These are phyloP conservation scores for Ormia ochracea DNA, from an alignment of 2,888 invertebrate species.

Conservation along the genomic window DNA sequence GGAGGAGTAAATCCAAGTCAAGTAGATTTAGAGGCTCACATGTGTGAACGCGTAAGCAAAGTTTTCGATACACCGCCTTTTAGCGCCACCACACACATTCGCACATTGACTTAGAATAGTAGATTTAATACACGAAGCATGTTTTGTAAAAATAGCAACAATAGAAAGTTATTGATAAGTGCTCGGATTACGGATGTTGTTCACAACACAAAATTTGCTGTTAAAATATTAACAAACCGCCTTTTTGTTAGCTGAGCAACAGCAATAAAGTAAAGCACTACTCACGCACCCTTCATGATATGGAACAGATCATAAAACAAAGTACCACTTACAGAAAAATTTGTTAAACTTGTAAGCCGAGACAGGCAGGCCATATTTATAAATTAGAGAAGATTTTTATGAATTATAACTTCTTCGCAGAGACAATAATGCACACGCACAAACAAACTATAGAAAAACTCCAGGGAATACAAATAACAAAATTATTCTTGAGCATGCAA, in stretches of 20 bases:
- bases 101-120: constrained; percentile 23
- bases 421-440: background rate
- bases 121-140: constrained; percentile 20
- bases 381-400: constrained; percentile 57
- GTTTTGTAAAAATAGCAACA: constrained; percentile 28
- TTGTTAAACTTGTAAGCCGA: constrained; percentile 36
- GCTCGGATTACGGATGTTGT: constrained; percentile 56
- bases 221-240: constrained; percentile 54
- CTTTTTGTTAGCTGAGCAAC: constrained; percentile 33
- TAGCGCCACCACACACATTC: too few relatives aligned
- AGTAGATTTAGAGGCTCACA: constrained; percentile 45
- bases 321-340: constrained; percentile 53
- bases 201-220: constrained; percentile 53
- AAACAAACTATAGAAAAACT: constrained; percentile 38
- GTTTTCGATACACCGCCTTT: constrained; percentile 19
- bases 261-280: constrained; percentile 8
- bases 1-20: constrained; percentile 15
- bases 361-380: constrained; percentile 44
- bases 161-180: constrained; percentile 56
- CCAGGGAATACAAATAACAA: constrained; percentile 40
- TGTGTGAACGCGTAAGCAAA: constrained; percentile 17
- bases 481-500: constrained; percentile 7
- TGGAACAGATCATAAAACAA: constrained; percentile 53
- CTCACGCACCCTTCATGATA: background rate
- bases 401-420: constrained; percentile 38